These are phyloP conservation scores for Petrocephalus schoutedeni DNA, from an alignment of 2,797 vertebrate genomes.

Conservation along the genomic window DNA sequence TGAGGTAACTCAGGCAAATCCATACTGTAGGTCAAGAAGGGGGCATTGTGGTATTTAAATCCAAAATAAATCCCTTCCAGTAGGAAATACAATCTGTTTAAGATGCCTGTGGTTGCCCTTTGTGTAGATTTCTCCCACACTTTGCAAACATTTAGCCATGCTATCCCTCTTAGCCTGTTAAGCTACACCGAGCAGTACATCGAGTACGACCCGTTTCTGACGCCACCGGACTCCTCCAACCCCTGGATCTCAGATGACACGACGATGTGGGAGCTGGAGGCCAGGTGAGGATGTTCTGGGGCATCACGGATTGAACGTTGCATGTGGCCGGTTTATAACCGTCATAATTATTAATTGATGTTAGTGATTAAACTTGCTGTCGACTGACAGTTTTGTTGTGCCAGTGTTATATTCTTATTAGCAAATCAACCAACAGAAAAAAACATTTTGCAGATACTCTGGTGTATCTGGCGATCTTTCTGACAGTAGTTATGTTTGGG, in stretches of 20 bases:
- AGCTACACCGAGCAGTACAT: slow-evolving; percentile 75
- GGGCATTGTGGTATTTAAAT: background rate
- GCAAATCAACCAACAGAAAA: background rate
- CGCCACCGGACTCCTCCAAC: slow-evolving; percentile 72
- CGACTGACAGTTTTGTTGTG: background rate
- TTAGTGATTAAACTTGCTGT: background rate
- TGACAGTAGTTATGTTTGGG: background rate
- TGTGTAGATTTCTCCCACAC: background rate
- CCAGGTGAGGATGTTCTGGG: slow-evolving; percentile 52
- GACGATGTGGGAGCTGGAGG: slow-evolving; percentile 76
- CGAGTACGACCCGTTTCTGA: slow-evolving; percentile 76
- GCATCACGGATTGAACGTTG: background rate
- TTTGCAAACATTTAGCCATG: background rate
- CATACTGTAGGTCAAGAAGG: background rate
- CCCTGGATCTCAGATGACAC: slow-evolving; percentile 78
- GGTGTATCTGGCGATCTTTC: background rate
- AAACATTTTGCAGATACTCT: background rate
- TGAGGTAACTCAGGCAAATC: background rate
- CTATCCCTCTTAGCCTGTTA: slow-evolving; percentile 60
- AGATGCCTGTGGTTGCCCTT: background rate
- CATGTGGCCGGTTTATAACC: too few species aligned
- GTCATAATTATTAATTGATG: background rate
- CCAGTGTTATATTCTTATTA: background rate
- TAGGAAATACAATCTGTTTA: background rate
- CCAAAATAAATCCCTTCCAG: background rate